Base-by-base conservation (phyloP, 2,888 invertebrate genomes). In the Trissolcus brochymenae region DNA sequence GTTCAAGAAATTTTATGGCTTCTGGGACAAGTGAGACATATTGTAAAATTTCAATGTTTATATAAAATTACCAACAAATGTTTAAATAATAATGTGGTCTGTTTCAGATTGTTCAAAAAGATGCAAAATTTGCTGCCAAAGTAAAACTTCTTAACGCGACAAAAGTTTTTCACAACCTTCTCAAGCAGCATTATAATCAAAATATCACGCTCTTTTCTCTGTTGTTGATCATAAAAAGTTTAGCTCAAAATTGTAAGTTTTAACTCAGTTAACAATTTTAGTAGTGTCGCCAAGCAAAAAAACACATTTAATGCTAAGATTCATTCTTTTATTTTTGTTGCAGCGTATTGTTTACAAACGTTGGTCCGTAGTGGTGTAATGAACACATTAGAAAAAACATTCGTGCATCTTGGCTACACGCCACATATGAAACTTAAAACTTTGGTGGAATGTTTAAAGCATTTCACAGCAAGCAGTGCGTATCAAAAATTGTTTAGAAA, bases 391-490 rank as follows among this genome's bases (percentile, higher is more conserved):
- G 93, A 93, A 84, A 91, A 92, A 80, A 90, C 92, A 13, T 90
- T 93, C 78, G 90, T 91, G 49, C 91, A 90, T 81, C 89, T 92
- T 76, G 92, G 93, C 53, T 92, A 91, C 82, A 91, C 92, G 77
- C 92, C 93, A 35, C 92, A 92, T 49, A 90, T 92, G 67, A 91
- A 93, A 82, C 89, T 94, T 40, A 92, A 92, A 72, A 90, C 93
- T 14, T 91, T 93, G 66, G 90, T 94, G 70, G 94, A 94, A 83
- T 92, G 93, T 74, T 91, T 94, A 78, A 92, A 92, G 85, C 91
- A 93, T 87, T 92, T 94, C 81, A 93, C 93, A 81, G 92, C 92
- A 89, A 93, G 92, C 89, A 93, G 94, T 92, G 87, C 88, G 91
- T 88, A 79, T 72, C 35, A 9, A 62, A 17, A 46, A 50, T 57